Conservation (phyloP, 2,888 invertebrate species). For the Temnothorax ravouxi region DNA sequence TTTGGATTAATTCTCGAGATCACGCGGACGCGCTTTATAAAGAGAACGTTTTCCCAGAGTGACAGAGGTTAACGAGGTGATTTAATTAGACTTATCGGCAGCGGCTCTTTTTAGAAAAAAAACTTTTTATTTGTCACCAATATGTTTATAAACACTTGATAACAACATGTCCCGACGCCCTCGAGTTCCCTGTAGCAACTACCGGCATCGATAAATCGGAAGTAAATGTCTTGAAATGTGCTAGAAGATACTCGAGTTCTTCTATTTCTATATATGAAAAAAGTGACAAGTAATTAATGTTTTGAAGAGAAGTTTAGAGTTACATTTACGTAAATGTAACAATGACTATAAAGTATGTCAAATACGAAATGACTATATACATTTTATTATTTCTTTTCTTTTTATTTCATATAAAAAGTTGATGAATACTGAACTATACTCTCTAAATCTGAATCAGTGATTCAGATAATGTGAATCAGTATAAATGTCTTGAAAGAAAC, state of each 20-base stretch:
- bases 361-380: neutral
- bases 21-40: slow-evolving; percentile 31
- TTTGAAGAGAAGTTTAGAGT: neutral
- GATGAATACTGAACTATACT: neutral
- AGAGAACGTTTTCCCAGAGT: slow-evolving; percentile 21
- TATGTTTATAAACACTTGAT: too few relatives aligned
- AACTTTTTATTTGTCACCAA: too few relatives aligned
- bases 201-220: neutral
- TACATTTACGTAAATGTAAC: neutral
- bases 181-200: neutral
- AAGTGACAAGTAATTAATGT: neutral
- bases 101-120: too few relatives aligned
- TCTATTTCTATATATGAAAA: too few relatives aligned
- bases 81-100: slow-evolving; percentile 38
- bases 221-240: neutral
- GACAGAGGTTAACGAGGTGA: slow-evolving; percentile 57
- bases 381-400: neutral
- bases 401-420: neutral
- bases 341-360: neutral
- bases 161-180: too few relatives aligned
- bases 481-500: neutral
- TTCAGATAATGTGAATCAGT: too few relatives aligned
- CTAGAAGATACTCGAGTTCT: neutral
- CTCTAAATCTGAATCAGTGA: too few relatives aligned
- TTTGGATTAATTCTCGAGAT: slow-evolving; percentile 52